Conservation (phyloP, 2,113 vertebrate species). For the Mustelus asterias region DNA sequence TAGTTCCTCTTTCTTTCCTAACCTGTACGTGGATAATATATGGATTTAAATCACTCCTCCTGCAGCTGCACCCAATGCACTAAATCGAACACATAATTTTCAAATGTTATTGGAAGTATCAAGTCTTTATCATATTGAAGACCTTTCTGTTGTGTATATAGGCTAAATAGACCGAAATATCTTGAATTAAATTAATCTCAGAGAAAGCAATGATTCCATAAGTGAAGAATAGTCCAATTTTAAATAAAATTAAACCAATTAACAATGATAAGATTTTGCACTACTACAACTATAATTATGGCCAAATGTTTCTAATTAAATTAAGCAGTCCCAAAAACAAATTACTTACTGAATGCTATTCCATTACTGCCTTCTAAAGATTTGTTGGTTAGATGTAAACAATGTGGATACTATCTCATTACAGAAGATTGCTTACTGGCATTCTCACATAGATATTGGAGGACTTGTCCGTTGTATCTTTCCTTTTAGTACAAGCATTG, state of each 20-base stretch:
- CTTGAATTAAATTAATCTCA: background rate
- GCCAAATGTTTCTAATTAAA: background rate
- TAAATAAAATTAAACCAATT: slow-evolving; percentile 1
- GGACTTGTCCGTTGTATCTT: background rate
- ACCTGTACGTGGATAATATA: background rate
- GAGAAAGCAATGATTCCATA: too few species aligned
- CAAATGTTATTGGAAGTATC: background rate
- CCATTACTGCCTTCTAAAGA: background rate
- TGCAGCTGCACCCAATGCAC: background rate
- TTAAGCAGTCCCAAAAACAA: background rate
- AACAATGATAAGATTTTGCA: background rate
- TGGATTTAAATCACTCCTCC: background rate
- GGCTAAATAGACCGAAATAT: background rate
- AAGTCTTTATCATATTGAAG: background rate
- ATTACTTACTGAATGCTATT: background rate
- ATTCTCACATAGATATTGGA: background rate
- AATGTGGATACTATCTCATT: background rate
- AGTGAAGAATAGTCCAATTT: too few species aligned
- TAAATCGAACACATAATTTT: background rate
- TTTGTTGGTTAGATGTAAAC: background rate
- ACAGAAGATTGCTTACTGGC: background rate
- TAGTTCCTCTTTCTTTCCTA: background rate
- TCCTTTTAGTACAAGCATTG: background rate
- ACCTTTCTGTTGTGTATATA: background rate
- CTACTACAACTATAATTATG: background rate